Conservation (phyloP, 2,888 invertebrate genomes). For the Electrophaes corylata region DNA sequence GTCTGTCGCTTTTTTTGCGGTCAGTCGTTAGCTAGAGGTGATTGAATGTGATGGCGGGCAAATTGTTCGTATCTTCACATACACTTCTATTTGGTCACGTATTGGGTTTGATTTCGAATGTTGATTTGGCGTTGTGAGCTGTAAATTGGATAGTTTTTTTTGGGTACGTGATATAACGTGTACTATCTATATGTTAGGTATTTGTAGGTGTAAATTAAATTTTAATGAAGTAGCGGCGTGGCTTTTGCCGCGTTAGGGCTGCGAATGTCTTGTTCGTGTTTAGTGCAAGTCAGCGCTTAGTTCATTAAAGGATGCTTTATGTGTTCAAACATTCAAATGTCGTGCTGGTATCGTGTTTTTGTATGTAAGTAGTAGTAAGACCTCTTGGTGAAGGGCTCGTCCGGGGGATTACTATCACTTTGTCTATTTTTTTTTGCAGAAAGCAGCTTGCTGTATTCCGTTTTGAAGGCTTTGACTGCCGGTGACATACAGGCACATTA, state of each 20-base stretch:
- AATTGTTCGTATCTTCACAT: conserved; percentile 60
- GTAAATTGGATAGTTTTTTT: conserved; percentile 59
- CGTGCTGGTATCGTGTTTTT: too few relatives aligned
- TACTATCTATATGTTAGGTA: conserved; percentile 41
- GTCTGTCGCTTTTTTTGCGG: conserved; percentile 79
- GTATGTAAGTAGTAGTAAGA: too few relatives aligned
- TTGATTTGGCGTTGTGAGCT: conserved; percentile 46
- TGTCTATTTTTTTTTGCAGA: too few relatives aligned
- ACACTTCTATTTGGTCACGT: conserved; percentile 56
- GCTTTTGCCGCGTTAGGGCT: conserved; percentile 48
- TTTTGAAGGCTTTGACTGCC: too few relatives aligned
- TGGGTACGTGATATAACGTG: conserved; percentile 49
- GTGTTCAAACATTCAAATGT: too few relatives aligned
- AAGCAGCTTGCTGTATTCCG: too few relatives aligned
- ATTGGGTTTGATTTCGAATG: conserved; percentile 59
- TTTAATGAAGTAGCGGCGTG: conserved; percentile 56
- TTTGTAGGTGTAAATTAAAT: conserved; percentile 68
- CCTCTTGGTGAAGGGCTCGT: too few relatives aligned
- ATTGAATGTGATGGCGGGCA: conserved; percentile 81
- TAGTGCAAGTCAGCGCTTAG: conserved; percentile 41
- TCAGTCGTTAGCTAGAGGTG: conserved; percentile 77
- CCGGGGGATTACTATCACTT: too few relatives aligned
- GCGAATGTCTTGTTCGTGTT: conserved; percentile 48
- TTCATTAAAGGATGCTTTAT: conserved; percentile 24
- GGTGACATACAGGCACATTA: too few relatives aligned